A percentile compares a stretch with the other conserved stretches of the same genome.
Evolutionary conservation across 30 jellyfish, hydroid and myxozoan species (phyloP).

Genomic region (Sanderia malayensis): DNA sequence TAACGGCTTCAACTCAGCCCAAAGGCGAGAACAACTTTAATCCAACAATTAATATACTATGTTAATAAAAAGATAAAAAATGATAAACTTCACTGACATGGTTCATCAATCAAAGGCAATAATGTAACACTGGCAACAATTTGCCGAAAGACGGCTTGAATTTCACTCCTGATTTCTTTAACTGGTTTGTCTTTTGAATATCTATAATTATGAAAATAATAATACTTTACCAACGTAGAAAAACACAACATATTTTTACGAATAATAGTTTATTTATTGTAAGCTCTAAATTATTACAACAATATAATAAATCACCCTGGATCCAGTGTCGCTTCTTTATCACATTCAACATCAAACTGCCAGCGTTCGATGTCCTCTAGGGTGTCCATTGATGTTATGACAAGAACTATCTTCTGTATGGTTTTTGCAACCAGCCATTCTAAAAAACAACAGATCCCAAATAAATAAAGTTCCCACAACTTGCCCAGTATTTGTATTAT

Average conservation of each 20-base stretch:
- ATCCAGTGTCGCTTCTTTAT: constrained; percentile 49
- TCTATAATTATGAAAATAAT: neutral
- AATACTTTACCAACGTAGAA: neutral
- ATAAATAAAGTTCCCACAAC: too few relatives aligned
- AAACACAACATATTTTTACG: too few relatives aligned
- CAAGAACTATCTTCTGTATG: constrained; percentile 75
- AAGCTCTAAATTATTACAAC: too few relatives aligned
- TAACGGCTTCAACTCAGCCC: neutral
- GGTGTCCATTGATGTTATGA: constrained; percentile 63
- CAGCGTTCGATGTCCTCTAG: constrained; percentile 87
- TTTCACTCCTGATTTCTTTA: constrained; percentile 73
- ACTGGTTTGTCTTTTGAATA: constrained; percentile 57
- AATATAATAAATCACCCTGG: constrained; percentile 38
- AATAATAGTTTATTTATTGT: too few relatives aligned
- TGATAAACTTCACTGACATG: constrained; percentile 54
- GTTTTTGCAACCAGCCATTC: constrained; percentile 81
- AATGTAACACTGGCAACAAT: constrained; percentile 86
- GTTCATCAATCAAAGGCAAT: constrained; percentile 67
- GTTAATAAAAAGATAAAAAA: neutral
- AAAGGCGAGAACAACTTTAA: neutral
- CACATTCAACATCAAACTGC: constrained; percentile 89
- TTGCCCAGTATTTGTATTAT: too few relatives aligned
- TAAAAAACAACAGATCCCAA: too few relatives aligned
- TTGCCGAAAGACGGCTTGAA: constrained; percentile 77
- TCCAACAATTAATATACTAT: neutral